Percentiles rank a stretch among this genome's conserved stretches.
phyloP scores from a whole-genome alignment of 2,113 vertebrate genomes.

The Saccopteryx leptura region DNA sequence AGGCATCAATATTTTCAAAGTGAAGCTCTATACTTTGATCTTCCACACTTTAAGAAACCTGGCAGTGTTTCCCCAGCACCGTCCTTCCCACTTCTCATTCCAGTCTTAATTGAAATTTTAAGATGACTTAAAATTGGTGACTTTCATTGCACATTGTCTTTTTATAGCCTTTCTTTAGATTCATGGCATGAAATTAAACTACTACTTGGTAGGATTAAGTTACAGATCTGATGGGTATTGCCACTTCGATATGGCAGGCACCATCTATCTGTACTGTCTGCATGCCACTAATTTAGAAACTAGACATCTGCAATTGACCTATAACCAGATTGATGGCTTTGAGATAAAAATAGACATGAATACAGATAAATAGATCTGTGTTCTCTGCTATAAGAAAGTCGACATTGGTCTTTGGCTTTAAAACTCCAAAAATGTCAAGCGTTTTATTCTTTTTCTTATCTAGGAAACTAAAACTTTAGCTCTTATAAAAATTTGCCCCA shows the following conservation, averaged over 20 bases:
- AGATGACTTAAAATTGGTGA: background rate
- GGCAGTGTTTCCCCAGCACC: background rate
- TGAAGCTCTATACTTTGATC: conserved; percentile 37
- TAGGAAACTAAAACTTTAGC: conserved; percentile 63
- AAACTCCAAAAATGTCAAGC: conserved; percentile 61
- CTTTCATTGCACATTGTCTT: background rate
- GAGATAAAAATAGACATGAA: background rate
- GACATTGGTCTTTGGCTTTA: conserved; percentile 60
- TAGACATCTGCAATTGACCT: background rate
- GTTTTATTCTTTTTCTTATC: conserved; percentile 70
- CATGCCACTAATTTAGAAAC: background rate
- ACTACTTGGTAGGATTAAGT: conserved; percentile 20
- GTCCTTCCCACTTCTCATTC: background rate
- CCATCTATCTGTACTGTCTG: background rate
- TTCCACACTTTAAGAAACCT: background rate
- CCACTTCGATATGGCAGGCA: background rate
- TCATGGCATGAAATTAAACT: background rate
- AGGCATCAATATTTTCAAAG: conserved; percentile 11
- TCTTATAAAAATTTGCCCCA: conserved; percentile 61
- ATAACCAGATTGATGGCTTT: background rate
- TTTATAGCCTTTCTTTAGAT: background rate
- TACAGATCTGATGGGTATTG: background rate
- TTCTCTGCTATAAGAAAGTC: conserved; percentile 65
- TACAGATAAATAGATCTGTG: conserved; percentile 24
- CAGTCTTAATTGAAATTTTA: conserved; percentile 22